Percentiles rank a stretch among this genome's conserved stretches.
These are phyloP conservation scores for Epizoanthus rinbou DNA, from an alignment of 92 coral and sea anemone genomes.

Conservation along the genomic window DNA sequence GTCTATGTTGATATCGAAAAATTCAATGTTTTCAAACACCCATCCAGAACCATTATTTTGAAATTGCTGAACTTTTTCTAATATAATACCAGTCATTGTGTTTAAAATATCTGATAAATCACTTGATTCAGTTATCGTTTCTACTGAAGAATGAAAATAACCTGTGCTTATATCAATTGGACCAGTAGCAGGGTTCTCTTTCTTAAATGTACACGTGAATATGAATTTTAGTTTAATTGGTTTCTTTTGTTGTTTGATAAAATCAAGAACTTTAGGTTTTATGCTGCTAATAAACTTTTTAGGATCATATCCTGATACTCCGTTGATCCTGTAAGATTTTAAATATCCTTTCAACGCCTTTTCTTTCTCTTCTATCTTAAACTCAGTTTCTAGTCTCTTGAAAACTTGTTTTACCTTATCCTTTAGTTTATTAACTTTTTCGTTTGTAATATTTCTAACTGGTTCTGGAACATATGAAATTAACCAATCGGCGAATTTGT, in stretches of 20 bases:
- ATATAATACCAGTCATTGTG: not conserved
- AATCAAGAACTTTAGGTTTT: not conserved
- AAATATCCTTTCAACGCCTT: not conserved
- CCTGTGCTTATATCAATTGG: conserved; percentile 3
- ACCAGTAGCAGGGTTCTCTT: conserved; percentile 8
- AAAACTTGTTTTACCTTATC: not conserved
- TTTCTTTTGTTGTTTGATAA: not conserved
- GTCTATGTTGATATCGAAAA: not conserved
- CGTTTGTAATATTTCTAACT: conserved; percentile 16
- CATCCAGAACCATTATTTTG: not conserved
- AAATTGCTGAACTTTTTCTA: not conserved
- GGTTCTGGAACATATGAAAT: not conserved
- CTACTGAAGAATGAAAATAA: not conserved
- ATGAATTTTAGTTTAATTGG: not conserved
- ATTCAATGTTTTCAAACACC: conserved; percentile 1
- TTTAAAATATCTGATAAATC: not conserved
- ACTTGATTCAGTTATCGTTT: not conserved
- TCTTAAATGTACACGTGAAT: not conserved
- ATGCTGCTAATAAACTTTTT: not conserved
- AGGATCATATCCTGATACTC: not conserved
- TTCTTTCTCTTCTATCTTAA: conserved; percentile 16
- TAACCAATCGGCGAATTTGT: conserved; percentile 28
- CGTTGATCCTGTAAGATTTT: not conserved
- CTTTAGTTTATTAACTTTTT: conserved; percentile 15
- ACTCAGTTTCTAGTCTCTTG: conserved; percentile 19